Evolutionary conservation across 2,797 vertebrate genomes (phyloP).

Genomic region (Novumbra hubbsi): DNA sequence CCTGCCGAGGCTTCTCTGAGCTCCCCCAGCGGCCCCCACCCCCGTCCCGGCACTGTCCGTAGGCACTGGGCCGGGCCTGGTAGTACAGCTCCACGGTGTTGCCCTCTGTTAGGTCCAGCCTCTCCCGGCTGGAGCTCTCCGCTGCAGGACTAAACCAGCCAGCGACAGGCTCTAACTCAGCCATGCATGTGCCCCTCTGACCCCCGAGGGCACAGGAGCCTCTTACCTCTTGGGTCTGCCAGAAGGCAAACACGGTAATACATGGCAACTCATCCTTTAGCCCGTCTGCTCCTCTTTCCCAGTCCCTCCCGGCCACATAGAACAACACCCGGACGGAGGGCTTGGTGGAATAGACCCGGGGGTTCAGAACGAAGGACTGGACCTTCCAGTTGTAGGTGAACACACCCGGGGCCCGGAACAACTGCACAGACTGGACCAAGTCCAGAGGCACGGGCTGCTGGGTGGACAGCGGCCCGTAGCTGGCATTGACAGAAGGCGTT

Average conservation of each 20-base stretch:
- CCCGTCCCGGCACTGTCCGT: slow-evolving; percentile 69
- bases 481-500: slow-evolving; percentile 81
- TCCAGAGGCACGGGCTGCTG: slow-evolving; percentile 80
- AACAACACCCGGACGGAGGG: slow-evolving; percentile 88
- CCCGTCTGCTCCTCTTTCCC: slow-evolving; percentile 69
- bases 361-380: slow-evolving; percentile 79
- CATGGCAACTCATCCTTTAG: slow-evolving; percentile 79
- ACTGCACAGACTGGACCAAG: slow-evolving; percentile 74
- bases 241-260: slow-evolving; percentile 87
- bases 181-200: slow-evolving; percentile 84
- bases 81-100: slow-evolving; percentile 91
- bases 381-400: slow-evolving; percentile 88
- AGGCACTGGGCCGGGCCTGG: slow-evolving; percentile 66
- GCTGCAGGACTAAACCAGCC: slow-evolving; percentile 82
- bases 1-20: slow-evolving; percentile 58
- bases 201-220: slow-evolving; percentile 78
- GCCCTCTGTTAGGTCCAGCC: slow-evolving; percentile 70
- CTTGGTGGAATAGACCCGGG: slow-evolving; percentile 77
- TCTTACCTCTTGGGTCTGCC: slow-evolving; percentile 87
- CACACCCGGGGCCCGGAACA: slow-evolving; percentile 72
- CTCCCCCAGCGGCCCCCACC: slow-evolving; percentile 58
- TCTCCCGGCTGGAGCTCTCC: slow-evolving; percentile 79
- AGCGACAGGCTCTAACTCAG: slow-evolving; percentile 75
- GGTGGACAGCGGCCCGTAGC: slow-evolving; percentile 79
- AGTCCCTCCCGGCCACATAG: slow-evolving; percentile 84